Conservation (phyloP, 2,113 vertebrate genomes). For the Prionailurus bengalensis region DNA sequence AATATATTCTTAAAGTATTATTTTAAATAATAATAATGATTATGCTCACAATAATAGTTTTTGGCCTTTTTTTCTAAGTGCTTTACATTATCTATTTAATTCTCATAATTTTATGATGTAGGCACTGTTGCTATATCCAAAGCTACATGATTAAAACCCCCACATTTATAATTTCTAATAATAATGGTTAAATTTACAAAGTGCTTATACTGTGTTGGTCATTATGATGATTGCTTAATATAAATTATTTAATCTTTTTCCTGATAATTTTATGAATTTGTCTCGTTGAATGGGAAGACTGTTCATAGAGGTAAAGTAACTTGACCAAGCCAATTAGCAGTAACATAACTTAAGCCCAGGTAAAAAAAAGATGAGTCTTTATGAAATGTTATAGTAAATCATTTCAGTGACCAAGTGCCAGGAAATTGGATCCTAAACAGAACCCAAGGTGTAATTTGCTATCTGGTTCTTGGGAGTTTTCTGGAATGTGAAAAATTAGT, state of each 20-base stretch:
- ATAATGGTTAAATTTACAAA: slow-evolving; percentile 58
- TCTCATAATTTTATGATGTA: slow-evolving; percentile 50
- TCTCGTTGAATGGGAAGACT: background rate
- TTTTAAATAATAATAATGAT: slow-evolving; percentile 41
- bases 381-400: background rate
- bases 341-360: background rate
- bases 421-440: background rate
- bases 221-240: background rate
- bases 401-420: background rate
- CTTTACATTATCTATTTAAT: slow-evolving; percentile 42
- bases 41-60: background rate
- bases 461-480: background rate
- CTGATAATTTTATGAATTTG: background rate
- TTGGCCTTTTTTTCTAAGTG: background rate
- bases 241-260: slow-evolving; percentile 35
- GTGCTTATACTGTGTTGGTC: background rate
- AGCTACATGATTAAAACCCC: background rate
- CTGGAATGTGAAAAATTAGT: background rate
- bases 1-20: background rate
- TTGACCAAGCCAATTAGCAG: background rate
- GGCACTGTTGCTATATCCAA: background rate
- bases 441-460: background rate
- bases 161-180: background rate
- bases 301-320: background rate
- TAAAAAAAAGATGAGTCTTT: background rate